Base-by-base conservation (phyloP, 2,113 vertebrate genomes). In the Nerophis ophidion region DNA sequence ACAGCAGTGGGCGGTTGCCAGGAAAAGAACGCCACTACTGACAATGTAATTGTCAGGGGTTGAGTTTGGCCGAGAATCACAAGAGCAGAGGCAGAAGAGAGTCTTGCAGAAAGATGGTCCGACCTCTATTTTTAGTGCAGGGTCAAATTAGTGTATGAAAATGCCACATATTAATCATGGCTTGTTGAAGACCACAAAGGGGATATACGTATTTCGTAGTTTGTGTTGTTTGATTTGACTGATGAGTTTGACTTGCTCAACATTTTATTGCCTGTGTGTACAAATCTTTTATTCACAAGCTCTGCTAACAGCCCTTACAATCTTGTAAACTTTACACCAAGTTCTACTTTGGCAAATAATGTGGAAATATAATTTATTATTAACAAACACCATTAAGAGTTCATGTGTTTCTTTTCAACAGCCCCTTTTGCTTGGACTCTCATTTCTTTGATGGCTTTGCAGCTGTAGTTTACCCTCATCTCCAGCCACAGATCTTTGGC, bases 331-430 rank as follows among this genome's bases (percentile, higher is more conserved):
- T 65, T 81, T 73, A 61, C 56, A 57, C 46, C 50, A 78, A 81
- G 62, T 68, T 80, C 57, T 65, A 58, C 61, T 81, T 77, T 82
- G 77, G 74, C 68, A 66, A 83, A 79, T 73, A 62, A 71, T 54
- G 58, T 68, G 65, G 68, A 75, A 74, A 74, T 58, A 76, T 75
- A 82, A 74, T 65, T 74, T 64, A 74, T 77, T 69, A 75, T 84
- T 87, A 80, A 84, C 81, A 84, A 86, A 83, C 84, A 83, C 79
- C 71, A 73, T 86, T 82, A 84, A 65, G 70, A 81, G 77, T 83
- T 82, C 66, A 78, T 80, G 76, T 81, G 67, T 81, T 79, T 60
- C 66, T 70, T 71, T 76, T 79, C 77, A 85, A 80, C 71, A 80
- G 65, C 63, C 72, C 76, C 7, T 74, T 77, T 79, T 71, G 68